These are phyloP conservation scores for Spondyliosoma cantharus DNA, from an alignment of 2,797 vertebrate species.

Conservation along the genomic window DNA sequence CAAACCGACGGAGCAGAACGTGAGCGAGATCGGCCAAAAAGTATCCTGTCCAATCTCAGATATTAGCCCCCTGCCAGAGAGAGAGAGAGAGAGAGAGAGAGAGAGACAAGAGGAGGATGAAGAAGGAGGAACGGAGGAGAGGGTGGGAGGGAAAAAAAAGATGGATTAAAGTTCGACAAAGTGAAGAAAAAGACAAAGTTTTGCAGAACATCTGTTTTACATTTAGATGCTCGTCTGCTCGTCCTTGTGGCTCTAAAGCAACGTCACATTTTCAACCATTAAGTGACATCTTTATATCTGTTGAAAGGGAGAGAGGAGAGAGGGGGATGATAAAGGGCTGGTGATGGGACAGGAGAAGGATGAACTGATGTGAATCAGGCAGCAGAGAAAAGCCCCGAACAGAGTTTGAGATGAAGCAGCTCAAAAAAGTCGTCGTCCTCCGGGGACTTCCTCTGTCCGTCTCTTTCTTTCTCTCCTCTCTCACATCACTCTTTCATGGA, in stretches of 20 bases:
- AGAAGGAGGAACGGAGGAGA: background rate
- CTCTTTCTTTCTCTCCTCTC: constrained; percentile 29
- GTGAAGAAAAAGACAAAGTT: constrained; percentile 12
- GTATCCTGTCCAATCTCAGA: constrained; percentile 48
- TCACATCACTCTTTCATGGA: constrained; percentile 55
- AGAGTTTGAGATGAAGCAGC: constrained; percentile 58
- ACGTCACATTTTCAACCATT: constrained; percentile 14
- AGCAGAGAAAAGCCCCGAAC: constrained; percentile 28
- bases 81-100: constrained; percentile 19
- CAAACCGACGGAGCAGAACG: constrained; percentile 62
- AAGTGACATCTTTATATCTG: constrained; percentile 25
- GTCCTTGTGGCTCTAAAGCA: constrained; percentile 15
- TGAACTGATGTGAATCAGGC: constrained; percentile 49
- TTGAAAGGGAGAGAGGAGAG: constrained; percentile 14
- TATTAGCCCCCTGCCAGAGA: constrained; percentile 37
- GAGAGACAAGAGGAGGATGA: background rate
- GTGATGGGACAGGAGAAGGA: constrained; percentile 10
- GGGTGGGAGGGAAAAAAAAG: background rate
- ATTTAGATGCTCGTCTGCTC: constrained; percentile 29
- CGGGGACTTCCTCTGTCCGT: constrained; percentile 40
- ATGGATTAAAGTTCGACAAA: background rate
- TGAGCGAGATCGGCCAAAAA: constrained; percentile 65
- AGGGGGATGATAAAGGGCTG: constrained; percentile 21
- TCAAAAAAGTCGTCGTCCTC: constrained; percentile 58
- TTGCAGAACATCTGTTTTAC: constrained; percentile 63